Base-by-base conservation (phyloP, 2,797 vertebrate species). In the Alauda arvensis region DNA sequence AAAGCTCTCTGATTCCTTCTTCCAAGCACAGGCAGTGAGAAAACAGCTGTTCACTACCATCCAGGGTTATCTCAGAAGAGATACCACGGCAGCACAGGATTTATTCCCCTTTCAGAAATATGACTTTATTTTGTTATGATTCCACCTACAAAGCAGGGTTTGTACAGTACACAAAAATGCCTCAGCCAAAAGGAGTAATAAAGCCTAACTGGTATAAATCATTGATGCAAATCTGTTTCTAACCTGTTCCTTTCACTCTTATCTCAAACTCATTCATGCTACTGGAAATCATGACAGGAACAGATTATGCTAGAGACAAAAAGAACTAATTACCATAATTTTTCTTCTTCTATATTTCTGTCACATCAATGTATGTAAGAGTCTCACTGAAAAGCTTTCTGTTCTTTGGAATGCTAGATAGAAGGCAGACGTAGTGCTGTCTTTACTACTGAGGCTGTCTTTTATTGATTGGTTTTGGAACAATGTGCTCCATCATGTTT, bases 21-120 rank as follows among this genome's bases (percentile, higher is more conserved):
- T n/a, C n/a, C n/a, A n/a, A n/a, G n/a, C n/a, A n/a, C n/a, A n/a
- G n/a, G n/a, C n/a, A n/a, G n/a, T n/a, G n/a, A n/a, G n/a, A n/a
- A n/a, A n/a, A n/a, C n/a, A n/a, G n/a, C n/a, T n/a, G n/a, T n/a
- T n/a, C n/a, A n/a, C n/a, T n/a, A n/a, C n/a, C n/a, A n/a, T n/a
- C n/a, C n/a, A n/a, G n/a, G n/a, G n/a, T n/a, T n/a, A n/a, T n/a
- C n/a, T n/a, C n/a, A n/a, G n/a, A n/a, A n/a, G n/a, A n/a, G n/a
- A n/a, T n/a, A n/a, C n/a, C n/a, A n/a, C n/a, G n/a, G n/a, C n/a
- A n/a, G 62, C 61, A 71, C 46, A 78, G 18, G 23, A 70, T 53
- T 94, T 94, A 55, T 87, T 84, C 76, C 37, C 34, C 39, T 90
- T 86, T 84, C 46, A 77, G 65, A 93, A 75, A 83, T 59, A 84